Conservation (phyloP, 2,113 vertebrate species). For the Hippocampus comes region DNA sequence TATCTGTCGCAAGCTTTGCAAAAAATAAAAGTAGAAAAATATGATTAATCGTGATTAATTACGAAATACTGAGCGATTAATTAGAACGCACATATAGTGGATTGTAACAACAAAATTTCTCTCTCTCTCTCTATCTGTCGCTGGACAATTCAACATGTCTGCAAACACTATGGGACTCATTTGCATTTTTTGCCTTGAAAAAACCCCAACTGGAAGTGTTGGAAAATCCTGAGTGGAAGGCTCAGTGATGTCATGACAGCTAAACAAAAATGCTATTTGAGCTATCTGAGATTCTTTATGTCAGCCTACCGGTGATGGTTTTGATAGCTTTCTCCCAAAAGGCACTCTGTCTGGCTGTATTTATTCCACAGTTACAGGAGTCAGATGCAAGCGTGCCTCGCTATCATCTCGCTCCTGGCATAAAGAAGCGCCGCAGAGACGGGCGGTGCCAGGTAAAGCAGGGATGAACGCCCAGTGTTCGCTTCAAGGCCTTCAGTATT, state of each 20-base stretch:
- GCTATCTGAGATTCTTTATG: slow-evolving; percentile 62
- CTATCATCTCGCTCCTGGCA: slow-evolving; percentile 61
- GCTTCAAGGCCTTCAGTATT: slow-evolving; percentile 48
- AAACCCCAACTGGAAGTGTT: slow-evolving; percentile 24
- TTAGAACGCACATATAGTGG: too few relatives aligned
- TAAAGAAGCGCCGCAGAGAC: slow-evolving; percentile 60
- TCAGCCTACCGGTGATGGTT: slow-evolving; percentile 58
- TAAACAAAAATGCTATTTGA: slow-evolving; percentile 63
- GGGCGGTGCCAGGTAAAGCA: slow-evolving; percentile 65
- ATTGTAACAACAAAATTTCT: too few relatives aligned
- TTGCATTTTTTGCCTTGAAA: slow-evolving; percentile 40
- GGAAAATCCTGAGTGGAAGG: slow-evolving; percentile 43
- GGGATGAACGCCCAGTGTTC: slow-evolving; percentile 48
- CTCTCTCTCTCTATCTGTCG: too few relatives aligned
- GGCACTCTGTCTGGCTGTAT: slow-evolving; percentile 60
- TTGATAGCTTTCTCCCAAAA: slow-evolving; percentile 65
- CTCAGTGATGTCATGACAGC: slow-evolving; percentile 58
- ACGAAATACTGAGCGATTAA: too few relatives aligned
- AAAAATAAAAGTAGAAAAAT: too few relatives aligned
- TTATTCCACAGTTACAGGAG: slow-evolving; percentile 59
- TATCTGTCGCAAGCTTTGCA: too few relatives aligned
- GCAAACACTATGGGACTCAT: slow-evolving; percentile 34
- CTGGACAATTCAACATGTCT: slow-evolving; percentile 35
- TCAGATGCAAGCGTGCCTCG: slow-evolving; percentile 57
- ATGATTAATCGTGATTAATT: too few relatives aligned